These are phyloP conservation scores for Sturmia bella DNA, from an alignment of 2,888 invertebrate species.

Conservation along the genomic window DNA sequence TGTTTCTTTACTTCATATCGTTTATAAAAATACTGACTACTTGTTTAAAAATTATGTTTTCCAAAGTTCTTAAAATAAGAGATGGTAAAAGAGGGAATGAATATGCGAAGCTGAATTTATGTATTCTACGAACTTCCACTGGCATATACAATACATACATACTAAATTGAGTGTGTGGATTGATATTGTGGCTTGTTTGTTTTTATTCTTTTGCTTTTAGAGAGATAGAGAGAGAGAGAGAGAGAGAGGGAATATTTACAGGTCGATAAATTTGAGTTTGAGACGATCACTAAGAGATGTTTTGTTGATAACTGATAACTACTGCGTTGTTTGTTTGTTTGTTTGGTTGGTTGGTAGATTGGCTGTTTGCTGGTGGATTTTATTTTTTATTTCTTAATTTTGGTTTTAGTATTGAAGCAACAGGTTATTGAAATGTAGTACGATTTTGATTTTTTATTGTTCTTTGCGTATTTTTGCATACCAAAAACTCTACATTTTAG, in stretches of 20 bases:
- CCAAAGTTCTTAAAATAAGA: constrained; percentile 14
- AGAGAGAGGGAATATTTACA: constrained; percentile 75
- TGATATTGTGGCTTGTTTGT: constrained; percentile 65
- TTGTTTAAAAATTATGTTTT: background rate
- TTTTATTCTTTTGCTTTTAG: constrained; percentile 47
- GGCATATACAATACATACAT: constrained; percentile 67
- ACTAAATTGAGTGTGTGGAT: constrained; percentile 59
- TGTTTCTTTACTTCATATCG: background rate
- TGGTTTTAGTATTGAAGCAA: constrained; percentile 69
- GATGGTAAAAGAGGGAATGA: constrained; percentile 74
- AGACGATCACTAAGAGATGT: constrained; percentile 63
- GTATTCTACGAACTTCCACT: constrained; percentile 74
- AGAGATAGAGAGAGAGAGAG: too few relatives aligned
- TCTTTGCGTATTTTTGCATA: constrained; percentile 71
- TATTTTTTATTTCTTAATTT: constrained; percentile 45
- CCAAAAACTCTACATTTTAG: constrained; percentile 68
- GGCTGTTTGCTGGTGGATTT: constrained; percentile 65
- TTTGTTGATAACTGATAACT: constrained; percentile 65
- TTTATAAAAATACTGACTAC: background rate
- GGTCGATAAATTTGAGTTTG: constrained; percentile 68
- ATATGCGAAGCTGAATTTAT: constrained; percentile 79
- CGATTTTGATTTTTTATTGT: constrained; percentile 37
- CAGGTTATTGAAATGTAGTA: constrained; percentile 63
- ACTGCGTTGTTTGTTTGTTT: constrained; percentile 50
- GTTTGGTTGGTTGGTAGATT: constrained; percentile 65